Base-by-base conservation (phyloP, 2,113 vertebrate genomes). In the Canis aureus region DNA sequence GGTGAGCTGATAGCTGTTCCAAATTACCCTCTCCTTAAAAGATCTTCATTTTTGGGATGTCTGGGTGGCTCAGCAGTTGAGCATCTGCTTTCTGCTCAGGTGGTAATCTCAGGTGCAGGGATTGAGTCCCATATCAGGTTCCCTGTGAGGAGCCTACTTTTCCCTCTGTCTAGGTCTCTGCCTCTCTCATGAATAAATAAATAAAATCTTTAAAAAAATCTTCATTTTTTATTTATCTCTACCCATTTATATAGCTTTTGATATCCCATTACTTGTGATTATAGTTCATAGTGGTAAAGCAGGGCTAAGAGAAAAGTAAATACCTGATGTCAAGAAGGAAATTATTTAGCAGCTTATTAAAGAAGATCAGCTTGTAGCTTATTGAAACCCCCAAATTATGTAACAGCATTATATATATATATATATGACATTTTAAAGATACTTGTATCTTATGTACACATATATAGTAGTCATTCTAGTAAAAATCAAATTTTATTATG, bases 291-390 rank as follows among this genome's bases (percentile, higher is more conserved):
- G 57, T 73, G n/a, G 43, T 71, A 91, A 74, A 95, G 23, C 86
- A 60, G 49, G 49, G 25, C 83, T 89, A 67, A 94, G 27, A 92
- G n/a, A 82, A 83, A 57, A 78, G 32, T 85, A 95, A 94, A 92
- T 10, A 83, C 7, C 53, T 83, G 2, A 55, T 73, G 11, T 88
- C 95, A 71, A 85, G 87, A 93, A 91, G 25, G 25, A 96, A 80
- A 85, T 84, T 83, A 66, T 91, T 91, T 95, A 89, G 57, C 59
- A 89, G 32, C 11, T 94, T 89, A 83, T 94, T 94, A 91, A 90
- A 82, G 67, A 78, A 78, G 67, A 82, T 32, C 81, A 78, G 7
- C 23, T 89, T 43, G 0, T 67, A 51, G 51, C 22, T 87, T 93
- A 88, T 73, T 95, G 51, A 35, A 78, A 78, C n/a, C 71, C 49